Base-by-base conservation (phyloP, 2,113 vertebrate genomes). In the Lonchura striata region DNA sequence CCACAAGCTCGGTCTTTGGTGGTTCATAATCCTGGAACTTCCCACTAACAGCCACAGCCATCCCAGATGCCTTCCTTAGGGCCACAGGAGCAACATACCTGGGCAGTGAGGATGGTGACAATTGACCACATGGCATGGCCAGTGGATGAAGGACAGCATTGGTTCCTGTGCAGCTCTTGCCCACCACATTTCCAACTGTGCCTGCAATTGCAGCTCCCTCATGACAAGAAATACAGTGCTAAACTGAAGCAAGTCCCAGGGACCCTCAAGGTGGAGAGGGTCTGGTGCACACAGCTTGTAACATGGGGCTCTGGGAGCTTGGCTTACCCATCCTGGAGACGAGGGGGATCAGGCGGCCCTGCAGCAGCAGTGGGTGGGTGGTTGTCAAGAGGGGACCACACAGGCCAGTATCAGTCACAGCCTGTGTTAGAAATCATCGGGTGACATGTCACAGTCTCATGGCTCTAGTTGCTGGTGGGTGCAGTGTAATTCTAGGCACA, bases 81-180 rank as follows among this genome's bases (percentile, higher is more conserved):
- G 33, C 28, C 47, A 46, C 57, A 53, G 27, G 49, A 72, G 41
- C 37, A 52, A 7, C 11, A 22, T 27, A 17, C 33, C 22, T 4
- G 3, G 47, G 39, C 39, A 83, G 31, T 31, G 31, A 44, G 68
- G 47, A 46, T 83, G 47, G 27, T 53, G 49, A 22, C 39, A 33
- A 27, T 47, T 54, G 57, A 63, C 14, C 11, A 15, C n/a, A 39
- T 1, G 4, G 33, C 0, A 0, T 63, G 47, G 59, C 28, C 41
- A 63, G 39, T 39, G 39, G 49, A 22, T 27, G 49, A 17, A 64
- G 41, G 69, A n/a, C 68, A 63, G 15, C 2, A 1, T 5, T 83
- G 31, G 33, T 37, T 72, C 81, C 49, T 28, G 49, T 41, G 72
- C 49, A 46, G 49, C 68, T 54, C 68, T 64, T 54, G 41, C 23